Conservation (phyloP, 2,113 vertebrate species). For the Gobio gobio region DNA sequence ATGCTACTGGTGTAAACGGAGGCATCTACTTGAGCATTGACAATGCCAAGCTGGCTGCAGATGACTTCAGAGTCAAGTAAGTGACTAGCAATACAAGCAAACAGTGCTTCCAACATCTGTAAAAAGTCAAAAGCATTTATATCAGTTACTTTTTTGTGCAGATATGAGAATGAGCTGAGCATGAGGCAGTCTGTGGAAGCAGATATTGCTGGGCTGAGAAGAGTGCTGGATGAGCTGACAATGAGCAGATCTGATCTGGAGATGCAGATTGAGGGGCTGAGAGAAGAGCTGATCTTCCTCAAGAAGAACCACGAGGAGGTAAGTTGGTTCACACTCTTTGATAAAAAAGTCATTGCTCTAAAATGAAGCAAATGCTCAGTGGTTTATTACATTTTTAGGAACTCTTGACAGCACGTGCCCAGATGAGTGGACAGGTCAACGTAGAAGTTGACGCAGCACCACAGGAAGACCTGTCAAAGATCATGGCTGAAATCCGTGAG, state of each 20-base stretch:
- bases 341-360: too few species aligned
- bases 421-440: conserved; percentile 67
- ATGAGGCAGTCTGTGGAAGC: conserved; percentile 83
- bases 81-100: conserved; percentile 42
- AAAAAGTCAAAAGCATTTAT: not conserved
- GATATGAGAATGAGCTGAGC: conserved; percentile 83
- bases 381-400: conserved; percentile 52
- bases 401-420: conserved; percentile 49
- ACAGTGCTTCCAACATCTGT: not conserved
- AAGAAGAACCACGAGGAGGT: conserved; percentile 85
- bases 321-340: not conserved
- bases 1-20: conserved; percentile 70
- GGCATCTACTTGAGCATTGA: conserved; percentile 75
- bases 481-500: conserved; percentile 71
- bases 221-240: conserved; percentile 78
- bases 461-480: conserved; percentile 62
- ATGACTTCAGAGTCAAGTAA: conserved; percentile 82
- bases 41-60: conserved; percentile 80
- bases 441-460: conserved; percentile 74
- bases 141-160: conserved; percentile 52
- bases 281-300: conserved; percentile 81
- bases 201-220: conserved; percentile 79
- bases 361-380: not conserved
- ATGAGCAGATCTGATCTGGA: conserved; percentile 75
- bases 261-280: conserved; percentile 77